A percentile compares a stretch with the other conserved stretches of the same genome.
phyloP scores from a whole-genome alignment of 2,797 vertebrate genomes.

The Sebastes iracundus region DNA sequence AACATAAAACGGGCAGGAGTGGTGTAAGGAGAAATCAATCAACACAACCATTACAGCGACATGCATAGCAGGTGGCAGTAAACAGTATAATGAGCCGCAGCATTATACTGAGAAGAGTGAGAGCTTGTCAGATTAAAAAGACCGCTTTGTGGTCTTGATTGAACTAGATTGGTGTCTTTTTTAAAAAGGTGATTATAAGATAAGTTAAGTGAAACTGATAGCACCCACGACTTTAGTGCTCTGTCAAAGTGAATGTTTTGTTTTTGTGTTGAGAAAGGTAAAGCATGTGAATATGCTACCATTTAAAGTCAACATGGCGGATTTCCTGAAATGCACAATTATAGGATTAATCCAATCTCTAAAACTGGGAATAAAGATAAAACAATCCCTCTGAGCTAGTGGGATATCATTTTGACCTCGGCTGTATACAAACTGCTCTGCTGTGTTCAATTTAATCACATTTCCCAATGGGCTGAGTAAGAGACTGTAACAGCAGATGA shows the following conservation, averaged over 20 bases:
- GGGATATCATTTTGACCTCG: conserved; percentile 33
- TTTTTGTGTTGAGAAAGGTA: neutral
- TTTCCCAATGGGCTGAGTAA: conserved; percentile 27
- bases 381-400: conserved; percentile 16
- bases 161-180: conserved; percentile 17
- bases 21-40: conserved; percentile 23
- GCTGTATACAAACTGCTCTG: conserved; percentile 30
- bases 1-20: neutral
- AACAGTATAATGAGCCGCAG: conserved; percentile 26
- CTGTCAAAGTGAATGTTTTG: neutral
- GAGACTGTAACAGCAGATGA: conserved; percentile 26
- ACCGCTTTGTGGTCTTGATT: neutral
- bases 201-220: conserved; percentile 3
- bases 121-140: conserved; percentile 29
- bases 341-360: conserved; percentile 9
- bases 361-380: conserved; percentile 24
- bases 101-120: conserved; percentile 9
- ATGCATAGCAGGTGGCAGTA: conserved; percentile 23
- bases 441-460: conserved; percentile 39
- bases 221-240: neutral
- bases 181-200: conserved; percentile 16
- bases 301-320: neutral
- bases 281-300: neutral
- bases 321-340: neutral
- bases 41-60: conserved; percentile 5